Evolutionary conservation across 2,797 vertebrate genomes (phyloP).

Genomic region (Melanotaenia pygmaea): DNA sequence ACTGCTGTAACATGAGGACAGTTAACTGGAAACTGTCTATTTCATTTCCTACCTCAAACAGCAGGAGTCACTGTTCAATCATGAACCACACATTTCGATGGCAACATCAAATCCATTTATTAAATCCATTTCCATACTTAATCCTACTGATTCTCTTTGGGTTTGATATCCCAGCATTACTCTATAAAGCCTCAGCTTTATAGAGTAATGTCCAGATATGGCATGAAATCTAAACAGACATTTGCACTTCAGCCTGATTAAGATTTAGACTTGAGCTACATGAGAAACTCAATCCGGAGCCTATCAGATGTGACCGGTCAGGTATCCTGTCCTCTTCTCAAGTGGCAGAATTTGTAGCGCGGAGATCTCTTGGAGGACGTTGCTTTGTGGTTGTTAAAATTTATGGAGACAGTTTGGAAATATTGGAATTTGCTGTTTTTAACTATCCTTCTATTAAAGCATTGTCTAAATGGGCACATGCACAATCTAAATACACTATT

Average conservation of each 20-base stretch:
- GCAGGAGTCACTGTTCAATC: slow-evolving; percentile 60
- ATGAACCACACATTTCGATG: neutral
- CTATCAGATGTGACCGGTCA: slow-evolving; percentile 27
- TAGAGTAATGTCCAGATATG: neutral
- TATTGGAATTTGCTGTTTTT: neutral
- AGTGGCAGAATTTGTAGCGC: neutral
- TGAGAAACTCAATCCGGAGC: slow-evolving; percentile 40
- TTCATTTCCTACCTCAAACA: slow-evolving; percentile 38
- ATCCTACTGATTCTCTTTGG: neutral
- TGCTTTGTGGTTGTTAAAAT: no score
- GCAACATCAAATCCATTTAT: neutral
- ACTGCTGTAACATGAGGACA: neutral
- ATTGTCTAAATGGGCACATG: neutral
- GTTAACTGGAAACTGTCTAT: neutral
- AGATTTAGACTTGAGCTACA: slow-evolving; percentile 18
- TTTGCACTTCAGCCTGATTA: slow-evolving; percentile 12
- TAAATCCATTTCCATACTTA: neutral
- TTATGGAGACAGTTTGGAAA: neutral
- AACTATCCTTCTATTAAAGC: neutral
- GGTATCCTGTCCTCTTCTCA: neutral
- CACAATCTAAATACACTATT: neutral
- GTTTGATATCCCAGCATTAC: neutral
- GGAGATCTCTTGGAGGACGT: neutral
- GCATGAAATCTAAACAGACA: slow-evolving; percentile 10
- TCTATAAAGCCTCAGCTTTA: neutral